phyloP scores from a whole-genome alignment of 2,888 invertebrate genomes.

The Habrosyne pyritoides region DNA sequence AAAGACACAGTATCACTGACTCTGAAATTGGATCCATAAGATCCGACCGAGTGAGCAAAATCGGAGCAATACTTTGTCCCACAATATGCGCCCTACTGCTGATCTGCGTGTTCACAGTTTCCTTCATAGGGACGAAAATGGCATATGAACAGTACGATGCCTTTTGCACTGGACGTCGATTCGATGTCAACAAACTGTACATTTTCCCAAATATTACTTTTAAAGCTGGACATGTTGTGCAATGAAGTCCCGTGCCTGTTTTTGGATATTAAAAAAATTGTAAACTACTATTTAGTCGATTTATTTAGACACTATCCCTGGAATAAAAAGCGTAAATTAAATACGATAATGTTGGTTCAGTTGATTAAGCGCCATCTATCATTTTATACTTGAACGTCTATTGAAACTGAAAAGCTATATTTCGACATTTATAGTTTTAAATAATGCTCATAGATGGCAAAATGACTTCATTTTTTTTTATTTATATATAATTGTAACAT shows the following conservation, averaged over 20 bases:
- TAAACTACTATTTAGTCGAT: not conserved
- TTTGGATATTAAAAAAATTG: constrained; percentile 19
- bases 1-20: constrained; percentile 49
- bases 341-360: no score
- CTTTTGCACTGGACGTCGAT: constrained; percentile 51
- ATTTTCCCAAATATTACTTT: constrained; percentile 51
- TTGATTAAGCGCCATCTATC: constrained; percentile 1
- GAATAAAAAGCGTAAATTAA: no score
- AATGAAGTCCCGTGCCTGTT: constrained; percentile 15
- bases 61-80: constrained; percentile 68
- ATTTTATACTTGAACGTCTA: not conserved
- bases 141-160: constrained; percentile 66
- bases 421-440: not conserved
- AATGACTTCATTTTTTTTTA: not conserved
- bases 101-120: constrained; percentile 53
- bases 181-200: constrained; percentile 56
- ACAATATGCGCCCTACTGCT: constrained; percentile 64
- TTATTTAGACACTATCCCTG: not conserved
- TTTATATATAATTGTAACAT: not conserved
- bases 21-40: constrained; percentile 58
- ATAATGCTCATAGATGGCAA: not conserved
- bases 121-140: constrained; percentile 60
- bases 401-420: not conserved
- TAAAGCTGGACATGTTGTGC: constrained; percentile 17
- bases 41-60: constrained; percentile 44